These are phyloP conservation scores for Hirtodrosophila confusa DNA, from an alignment of 2,888 invertebrate genomes.

Conservation along the genomic window DNA sequence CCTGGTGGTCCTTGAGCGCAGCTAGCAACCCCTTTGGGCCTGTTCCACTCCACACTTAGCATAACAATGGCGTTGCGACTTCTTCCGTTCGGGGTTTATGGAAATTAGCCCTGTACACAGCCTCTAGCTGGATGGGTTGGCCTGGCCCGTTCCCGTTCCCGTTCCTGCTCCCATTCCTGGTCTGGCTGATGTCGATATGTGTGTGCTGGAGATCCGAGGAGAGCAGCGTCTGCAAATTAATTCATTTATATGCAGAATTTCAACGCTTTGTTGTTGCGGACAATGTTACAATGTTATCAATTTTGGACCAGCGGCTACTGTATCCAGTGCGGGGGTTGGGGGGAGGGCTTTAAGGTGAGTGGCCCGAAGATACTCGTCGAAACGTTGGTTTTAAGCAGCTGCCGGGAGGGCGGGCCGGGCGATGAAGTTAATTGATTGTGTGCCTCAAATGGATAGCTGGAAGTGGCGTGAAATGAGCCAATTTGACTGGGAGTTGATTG, in stretches of 20 bases:
- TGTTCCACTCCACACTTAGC: slow-evolving; percentile 55
- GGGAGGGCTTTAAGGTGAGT: slow-evolving; percentile 46
- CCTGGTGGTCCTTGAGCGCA: slow-evolving; percentile 59
- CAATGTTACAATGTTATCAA: slow-evolving; percentile 79
- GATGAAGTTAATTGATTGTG: slow-evolving; percentile 63
- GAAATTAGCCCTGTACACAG: slow-evolving; percentile 74
- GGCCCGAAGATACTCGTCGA: slow-evolving; percentile 39
- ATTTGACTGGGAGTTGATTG: slow-evolving; percentile 28
- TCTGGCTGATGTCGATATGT: slow-evolving; percentile 5
- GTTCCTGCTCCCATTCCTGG: slow-evolving; percentile 8
- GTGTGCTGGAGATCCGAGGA: neutral
- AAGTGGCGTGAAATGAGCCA: slow-evolving; percentile 10
- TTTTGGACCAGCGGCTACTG: slow-evolving; percentile 65
- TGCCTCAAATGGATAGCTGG: slow-evolving; percentile 1
- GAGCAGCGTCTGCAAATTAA: slow-evolving; percentile 73
- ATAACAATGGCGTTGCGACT: slow-evolving; percentile 79
- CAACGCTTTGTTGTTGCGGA: slow-evolving; percentile 53
- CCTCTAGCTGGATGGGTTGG: slow-evolving; percentile 48
- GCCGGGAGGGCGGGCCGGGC: slow-evolving; percentile 11
- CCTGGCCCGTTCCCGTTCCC: too few species aligned
- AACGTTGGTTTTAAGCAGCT: slow-evolving; percentile 17
- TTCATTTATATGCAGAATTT: slow-evolving; percentile 82
- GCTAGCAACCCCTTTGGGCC: slow-evolving; percentile 60
- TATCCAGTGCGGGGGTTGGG: slow-evolving; percentile 7
- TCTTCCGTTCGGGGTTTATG: slow-evolving; percentile 70